Evolutionary conservation across 37 sponge, comb jelly and placozoan species (phyloP), one percentile per base, ranked within the genome.

Genomic region (Oopsacas minuta): DNA sequence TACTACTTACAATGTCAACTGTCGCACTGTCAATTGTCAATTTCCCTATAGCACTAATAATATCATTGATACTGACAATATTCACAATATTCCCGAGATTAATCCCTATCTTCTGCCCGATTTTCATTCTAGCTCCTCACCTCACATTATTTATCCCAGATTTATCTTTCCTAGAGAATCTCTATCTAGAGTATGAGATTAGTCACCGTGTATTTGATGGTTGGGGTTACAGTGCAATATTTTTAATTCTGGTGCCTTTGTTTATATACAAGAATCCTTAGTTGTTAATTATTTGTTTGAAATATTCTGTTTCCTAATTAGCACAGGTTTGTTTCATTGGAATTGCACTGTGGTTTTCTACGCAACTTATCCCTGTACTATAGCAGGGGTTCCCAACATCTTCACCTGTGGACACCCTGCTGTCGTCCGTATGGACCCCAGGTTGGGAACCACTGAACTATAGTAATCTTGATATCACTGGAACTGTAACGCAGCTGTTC

Each of bases 181-280:
- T 61, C 22, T 61, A 61, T n/a, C 22, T 34, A 61, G 75, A 61
- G 20, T 61, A 61, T 61, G 75, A 61, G 28, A 20, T 61, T 3
- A 12, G 75, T 3, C 75, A 61, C 17, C 30, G 20, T 3, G 28
- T 61, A 10, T 61, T 32, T 12, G 1, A 61, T 25, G 75, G 75
- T 3, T 61, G 75, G 75, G 75, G 75, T 25, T 61, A 25, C 30
- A 61, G 75, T 61, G 75, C 75, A 3, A 61, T 61, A 61, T 61
- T 61, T 61, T 12, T 61, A 20, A 61, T 61, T 20, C 20, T 61
- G 28, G 75, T 61, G 7, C 75, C 75, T 61, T 12, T 61, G 75
- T 61, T 61, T 34, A 61, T 61, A 20, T 61, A 61, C 22, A 61
- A 61, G 22, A 34, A 61, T 12, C 28, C 28, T 61, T 61, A 25